Conservation (phyloP, 2,797 vertebrate genomes). For the Sebastes taczanowskii region DNA sequence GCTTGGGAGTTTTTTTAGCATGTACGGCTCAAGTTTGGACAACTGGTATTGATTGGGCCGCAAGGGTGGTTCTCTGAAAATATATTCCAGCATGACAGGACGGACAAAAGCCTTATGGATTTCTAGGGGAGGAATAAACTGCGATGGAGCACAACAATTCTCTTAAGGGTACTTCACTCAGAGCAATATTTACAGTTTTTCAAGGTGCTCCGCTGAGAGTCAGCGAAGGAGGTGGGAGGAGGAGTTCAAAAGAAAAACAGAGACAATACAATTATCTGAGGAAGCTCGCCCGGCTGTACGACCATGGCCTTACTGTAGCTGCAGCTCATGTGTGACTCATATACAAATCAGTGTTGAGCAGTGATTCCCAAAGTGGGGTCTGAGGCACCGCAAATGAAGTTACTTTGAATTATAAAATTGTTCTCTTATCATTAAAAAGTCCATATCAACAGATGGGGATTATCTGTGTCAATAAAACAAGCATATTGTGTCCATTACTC, state of each 20-base stretch:
- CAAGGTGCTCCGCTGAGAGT: conserved; percentile 38
- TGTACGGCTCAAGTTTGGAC: conserved; percentile 26
- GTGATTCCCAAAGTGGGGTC: no score
- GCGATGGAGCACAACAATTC: conserved; percentile 24
- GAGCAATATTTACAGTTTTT: conserved; percentile 32
- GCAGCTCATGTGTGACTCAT: not conserved
- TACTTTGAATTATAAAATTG: no score
- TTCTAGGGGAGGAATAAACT: conserved; percentile 31
- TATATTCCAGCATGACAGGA: conserved; percentile 29
- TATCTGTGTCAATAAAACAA: fast-evolving
- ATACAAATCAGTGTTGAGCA: not conserved
- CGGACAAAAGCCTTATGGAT: conserved; percentile 37
- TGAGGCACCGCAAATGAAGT: no score
- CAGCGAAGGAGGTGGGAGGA: not conserved
- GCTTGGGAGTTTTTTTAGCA: conserved; percentile 11
- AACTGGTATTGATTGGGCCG: conserved; percentile 37
- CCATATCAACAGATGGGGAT: no score
- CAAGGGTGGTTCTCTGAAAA: conserved; percentile 22
- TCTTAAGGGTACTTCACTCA: conserved; percentile 48
- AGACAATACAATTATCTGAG: not conserved
- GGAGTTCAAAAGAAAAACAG: conserved; percentile 10
- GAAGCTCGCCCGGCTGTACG: not conserved
- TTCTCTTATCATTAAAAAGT: no score
- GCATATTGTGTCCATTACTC: no score
- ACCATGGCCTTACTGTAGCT: not conserved